These are phyloP conservation scores for Cladorhizidae sp. DNA, from an alignment of 37 sponge, comb jelly and placozoan species.

Conservation along the genomic window DNA sequence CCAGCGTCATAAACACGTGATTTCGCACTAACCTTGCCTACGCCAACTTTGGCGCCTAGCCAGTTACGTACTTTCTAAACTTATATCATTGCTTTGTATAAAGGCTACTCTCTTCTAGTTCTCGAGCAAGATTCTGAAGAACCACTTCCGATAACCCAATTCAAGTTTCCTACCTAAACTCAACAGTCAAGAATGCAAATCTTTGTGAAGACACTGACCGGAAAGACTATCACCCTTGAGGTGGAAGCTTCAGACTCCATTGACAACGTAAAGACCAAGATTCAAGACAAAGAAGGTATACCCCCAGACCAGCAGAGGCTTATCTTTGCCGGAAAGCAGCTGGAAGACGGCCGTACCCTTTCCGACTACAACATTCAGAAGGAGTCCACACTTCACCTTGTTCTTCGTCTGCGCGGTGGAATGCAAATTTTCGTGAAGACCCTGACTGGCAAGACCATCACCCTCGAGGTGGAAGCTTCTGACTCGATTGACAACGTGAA, in stretches of 20 bases:
- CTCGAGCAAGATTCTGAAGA: too few relatives aligned
- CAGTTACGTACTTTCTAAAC: too few relatives aligned
- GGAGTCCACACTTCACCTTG: conserved; percentile 79
- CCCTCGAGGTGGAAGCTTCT: conserved; percentile 79
- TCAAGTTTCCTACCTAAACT: too few relatives aligned
- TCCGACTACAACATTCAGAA: conserved; percentile 90
- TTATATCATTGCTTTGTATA: too few relatives aligned
- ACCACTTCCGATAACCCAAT: too few relatives aligned
- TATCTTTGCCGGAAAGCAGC: conserved; percentile 83
- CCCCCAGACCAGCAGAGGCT: conserved; percentile 86
- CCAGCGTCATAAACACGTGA: too few relatives aligned
- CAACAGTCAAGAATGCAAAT: conserved; percentile 27
- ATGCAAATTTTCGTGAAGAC: conserved; percentile 63
- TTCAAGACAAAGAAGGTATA: conserved; percentile 86
- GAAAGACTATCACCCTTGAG: conserved; percentile 85
- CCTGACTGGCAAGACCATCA: conserved; percentile 81
- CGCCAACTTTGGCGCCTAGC: too few relatives aligned
- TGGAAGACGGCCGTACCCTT: conserved; percentile 87
- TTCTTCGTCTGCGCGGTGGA: conserved; percentile 44
- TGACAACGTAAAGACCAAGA: conserved; percentile 76
- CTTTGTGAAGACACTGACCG: conserved; percentile 79
- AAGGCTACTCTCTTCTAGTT: too few relatives aligned
- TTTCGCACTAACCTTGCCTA: too few relatives aligned
- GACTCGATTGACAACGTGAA: conserved; percentile 90
- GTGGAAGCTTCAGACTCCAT: conserved; percentile 81